Conservation (phyloP, 2,797 vertebrate species). For the Serranus cabrilla region DNA sequence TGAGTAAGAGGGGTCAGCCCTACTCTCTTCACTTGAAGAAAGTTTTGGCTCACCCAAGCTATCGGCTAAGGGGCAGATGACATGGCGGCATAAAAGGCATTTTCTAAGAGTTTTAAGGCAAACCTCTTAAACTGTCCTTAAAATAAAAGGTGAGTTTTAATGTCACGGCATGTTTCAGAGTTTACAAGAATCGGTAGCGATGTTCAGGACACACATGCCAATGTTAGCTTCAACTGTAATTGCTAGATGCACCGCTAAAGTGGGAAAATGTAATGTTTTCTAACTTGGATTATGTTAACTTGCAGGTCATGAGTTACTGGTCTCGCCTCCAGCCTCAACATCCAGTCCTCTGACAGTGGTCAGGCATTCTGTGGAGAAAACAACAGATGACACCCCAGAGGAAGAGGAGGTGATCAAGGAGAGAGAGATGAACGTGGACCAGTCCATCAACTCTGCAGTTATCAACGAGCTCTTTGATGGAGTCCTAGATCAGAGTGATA, state of each 20-base stretch:
- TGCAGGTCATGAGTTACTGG: conserved; percentile 27
- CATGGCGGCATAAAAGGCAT: no score
- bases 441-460: conserved; percentile 91
- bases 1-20: no score
- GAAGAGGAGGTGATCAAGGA: conserved; percentile 69
- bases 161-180: no score
- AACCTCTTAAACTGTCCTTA: no score
- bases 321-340: conserved; percentile 62
- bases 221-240: no score
- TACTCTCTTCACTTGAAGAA: not conserved
- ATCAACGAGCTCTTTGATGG: conserved; percentile 93
- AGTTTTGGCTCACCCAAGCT: no score
- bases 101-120: no score
- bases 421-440: conserved; percentile 86
- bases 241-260: no score
- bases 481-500: conserved; percentile 86
- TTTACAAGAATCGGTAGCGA: no score
- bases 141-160: no score
- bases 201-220: no score
- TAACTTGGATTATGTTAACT: not conserved
- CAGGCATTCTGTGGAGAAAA: conserved; percentile 53
- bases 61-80: no score
- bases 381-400: conserved; percentile 27
- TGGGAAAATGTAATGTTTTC: not conserved
- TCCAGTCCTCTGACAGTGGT: conserved; percentile 80